These are phyloP conservation scores for Eulemur coronatus DNA, from an alignment of 2,797 vertebrate species.

Conservation along the genomic window DNA sequence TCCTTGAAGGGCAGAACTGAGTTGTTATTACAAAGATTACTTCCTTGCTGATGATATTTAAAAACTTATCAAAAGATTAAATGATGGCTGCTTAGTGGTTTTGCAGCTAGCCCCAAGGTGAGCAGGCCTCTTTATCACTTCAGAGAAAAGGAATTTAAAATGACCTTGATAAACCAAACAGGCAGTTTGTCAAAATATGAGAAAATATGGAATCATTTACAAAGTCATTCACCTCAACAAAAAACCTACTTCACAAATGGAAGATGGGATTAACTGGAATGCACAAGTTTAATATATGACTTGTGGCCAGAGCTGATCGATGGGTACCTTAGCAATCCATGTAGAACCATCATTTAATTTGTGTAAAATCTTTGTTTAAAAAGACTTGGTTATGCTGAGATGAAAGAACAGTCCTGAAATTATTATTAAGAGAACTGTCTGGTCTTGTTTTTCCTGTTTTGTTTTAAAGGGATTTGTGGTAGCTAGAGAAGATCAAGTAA, in stretches of 20 bases:
- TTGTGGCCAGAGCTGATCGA: not conserved
- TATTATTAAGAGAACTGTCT: not conserved
- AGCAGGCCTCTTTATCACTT: conserved; percentile 10
- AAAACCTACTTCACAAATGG: not conserved
- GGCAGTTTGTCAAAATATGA: not conserved
- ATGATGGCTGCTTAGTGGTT: not conserved
- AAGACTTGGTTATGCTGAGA: not conserved
- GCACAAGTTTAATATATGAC: not conserved
- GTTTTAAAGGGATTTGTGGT: not conserved
- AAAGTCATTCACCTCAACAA: not conserved
- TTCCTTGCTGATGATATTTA: not conserved
- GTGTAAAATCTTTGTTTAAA: not conserved
- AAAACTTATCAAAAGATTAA: not conserved
- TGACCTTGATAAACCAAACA: not conserved
- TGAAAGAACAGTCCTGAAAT: not conserved
- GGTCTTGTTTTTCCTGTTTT: not conserved
- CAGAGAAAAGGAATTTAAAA: conserved; percentile 37
- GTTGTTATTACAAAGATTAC: not conserved
- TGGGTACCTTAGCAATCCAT: not conserved
- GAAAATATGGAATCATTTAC: not conserved
- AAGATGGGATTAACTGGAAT: not conserved
- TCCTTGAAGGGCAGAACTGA: not conserved
- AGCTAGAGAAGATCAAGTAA: not conserved
- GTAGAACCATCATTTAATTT: not conserved
- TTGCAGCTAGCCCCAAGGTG: not conserved